These are phyloP conservation scores for Drosophila yakuba DNA, from an alignment of 1,140 invertebrate species.

Conservation along the genomic window DNA sequence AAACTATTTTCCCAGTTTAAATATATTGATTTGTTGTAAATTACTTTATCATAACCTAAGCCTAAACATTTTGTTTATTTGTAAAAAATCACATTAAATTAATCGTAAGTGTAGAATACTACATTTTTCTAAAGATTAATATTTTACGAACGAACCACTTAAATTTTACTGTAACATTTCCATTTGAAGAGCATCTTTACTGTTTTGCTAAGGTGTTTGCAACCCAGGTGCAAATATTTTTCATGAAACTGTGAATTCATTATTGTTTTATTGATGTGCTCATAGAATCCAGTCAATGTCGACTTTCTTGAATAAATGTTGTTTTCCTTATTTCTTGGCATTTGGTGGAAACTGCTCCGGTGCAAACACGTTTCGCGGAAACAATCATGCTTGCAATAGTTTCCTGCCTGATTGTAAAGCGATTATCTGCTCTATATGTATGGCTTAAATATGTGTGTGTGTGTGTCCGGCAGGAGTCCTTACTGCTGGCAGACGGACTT, in stretches of 20 bases:
- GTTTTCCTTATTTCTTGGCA: conserved; percentile 11
- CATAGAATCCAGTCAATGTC: background rate
- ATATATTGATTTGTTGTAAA: too few species aligned
- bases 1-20: background rate
- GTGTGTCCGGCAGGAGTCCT: conserved; percentile 34
- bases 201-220: background rate
- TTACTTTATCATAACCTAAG: too few species aligned
- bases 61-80: too few species aligned
- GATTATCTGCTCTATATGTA: conserved; percentile 65
- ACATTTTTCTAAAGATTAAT: too few species aligned
- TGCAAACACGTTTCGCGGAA: conserved; percentile 78
- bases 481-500: conserved; percentile 17
- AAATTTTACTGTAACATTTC: too few species aligned
- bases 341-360: conserved; percentile 33
- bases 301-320: conserved; percentile 11
- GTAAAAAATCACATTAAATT: too few species aligned
- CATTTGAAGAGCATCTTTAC: background rate
- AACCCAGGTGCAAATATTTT: background rate
- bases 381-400: conserved; percentile 82
- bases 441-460: conserved; percentile 62
- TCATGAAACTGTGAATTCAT: background rate
- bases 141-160: too few species aligned
- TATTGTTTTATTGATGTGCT: background rate
- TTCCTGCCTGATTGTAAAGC: conserved; percentile 79
- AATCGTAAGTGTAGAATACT: too few species aligned